phyloP scores from a whole-genome alignment of 30 jellyfish, hydroid and myxozoan species.

The Pelagia noctiluca region DNA sequence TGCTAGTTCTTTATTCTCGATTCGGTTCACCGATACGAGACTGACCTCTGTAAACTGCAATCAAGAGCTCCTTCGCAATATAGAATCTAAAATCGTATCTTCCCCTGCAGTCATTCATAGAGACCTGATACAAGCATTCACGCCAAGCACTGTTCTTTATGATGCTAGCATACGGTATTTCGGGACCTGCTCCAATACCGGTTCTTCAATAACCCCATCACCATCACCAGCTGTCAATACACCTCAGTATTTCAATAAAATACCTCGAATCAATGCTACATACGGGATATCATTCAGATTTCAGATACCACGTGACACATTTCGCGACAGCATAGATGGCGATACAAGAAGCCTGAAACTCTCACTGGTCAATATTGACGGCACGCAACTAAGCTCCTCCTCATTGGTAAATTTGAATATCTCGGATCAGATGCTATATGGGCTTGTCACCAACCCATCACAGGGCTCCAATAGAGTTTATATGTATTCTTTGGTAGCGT shows the following conservation, averaged over 20 bases:
- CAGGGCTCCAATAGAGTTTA: neutral
- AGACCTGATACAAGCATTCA: constrained; percentile 29
- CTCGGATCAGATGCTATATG: constrained; percentile 25
- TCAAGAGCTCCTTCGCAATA: constrained; percentile 21
- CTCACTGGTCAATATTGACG: constrained; percentile 31
- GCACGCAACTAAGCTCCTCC: constrained; percentile 15
- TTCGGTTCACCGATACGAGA: constrained; percentile 72
- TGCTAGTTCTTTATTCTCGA: constrained; percentile 37
- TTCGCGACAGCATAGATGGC: constrained; percentile 78
- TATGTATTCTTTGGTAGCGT: constrained; percentile 33
- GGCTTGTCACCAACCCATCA: neutral
- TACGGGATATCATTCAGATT: constrained; percentile 61
- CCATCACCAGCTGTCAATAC: constrained; percentile 52
- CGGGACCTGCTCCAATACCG: constrained; percentile 42
- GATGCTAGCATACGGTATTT: constrained; percentile 34
- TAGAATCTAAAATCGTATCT: constrained; percentile 41
- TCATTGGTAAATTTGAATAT: constrained; percentile 61
- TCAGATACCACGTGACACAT: constrained; percentile 74
- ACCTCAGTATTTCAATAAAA: constrained; percentile 13
- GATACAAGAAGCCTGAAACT: constrained; percentile 66
- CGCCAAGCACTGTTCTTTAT: constrained; percentile 44
- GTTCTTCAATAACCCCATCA: constrained; percentile 20
- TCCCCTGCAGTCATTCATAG: constrained; percentile 38
- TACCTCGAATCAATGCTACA: constrained; percentile 59
- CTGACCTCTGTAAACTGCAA: constrained; percentile 44